Base-by-base conservation (phyloP, 2,888 invertebrate genomes). In the Nebria brevicollis region DNA sequence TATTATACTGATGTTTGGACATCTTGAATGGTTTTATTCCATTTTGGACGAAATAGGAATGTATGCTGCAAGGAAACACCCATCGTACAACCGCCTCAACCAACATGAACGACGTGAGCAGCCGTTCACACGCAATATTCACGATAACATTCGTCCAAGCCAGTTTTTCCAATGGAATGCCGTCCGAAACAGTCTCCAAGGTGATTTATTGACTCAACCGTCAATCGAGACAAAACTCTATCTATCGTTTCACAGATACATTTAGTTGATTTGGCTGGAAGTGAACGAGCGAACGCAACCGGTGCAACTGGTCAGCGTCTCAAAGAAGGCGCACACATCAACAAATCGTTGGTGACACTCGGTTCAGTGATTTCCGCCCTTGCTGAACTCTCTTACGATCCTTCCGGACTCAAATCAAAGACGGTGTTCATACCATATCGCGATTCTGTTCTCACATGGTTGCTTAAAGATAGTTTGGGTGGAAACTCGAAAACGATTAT, bases 401-500 rank as follows among this genome's bases (percentile, higher is more conserved):
- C 75, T 74, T 86, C 86, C 82, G 86, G 86, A 5, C 86, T 87
- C 43, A 85, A 84, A 82, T 66, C 81, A 25, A 87, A 86, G 83
- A 84, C 87, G 73, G 92, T 93, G 84, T 96, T 96, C 89, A 96
- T 97, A 85, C 96, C 96, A 2, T 97, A 97, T 89, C 91, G 97
- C 7, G 96, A 97, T 89, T 96, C 96, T 0, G 95, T 96, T 75
- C 91, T 97, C 13, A 97, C 97, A 2, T 96, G 96, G 96, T 89
- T 97, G 79, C 91, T 97, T 7, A 96, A 96, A 88, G 97, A 97
- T 86, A 96, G 96, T 83, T 90, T 97, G 75, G 97, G 97, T 0
- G 96, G 97, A 0, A 97, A 97, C 89, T 95, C 96, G 11, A 96
- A 96, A 88, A 97, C 97, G 0, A 96, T 96, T 83, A 97, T 97